phyloP scores from a whole-genome alignment of 1,140 invertebrate genomes.

The Mycetomoellerius zeteki region DNA sequence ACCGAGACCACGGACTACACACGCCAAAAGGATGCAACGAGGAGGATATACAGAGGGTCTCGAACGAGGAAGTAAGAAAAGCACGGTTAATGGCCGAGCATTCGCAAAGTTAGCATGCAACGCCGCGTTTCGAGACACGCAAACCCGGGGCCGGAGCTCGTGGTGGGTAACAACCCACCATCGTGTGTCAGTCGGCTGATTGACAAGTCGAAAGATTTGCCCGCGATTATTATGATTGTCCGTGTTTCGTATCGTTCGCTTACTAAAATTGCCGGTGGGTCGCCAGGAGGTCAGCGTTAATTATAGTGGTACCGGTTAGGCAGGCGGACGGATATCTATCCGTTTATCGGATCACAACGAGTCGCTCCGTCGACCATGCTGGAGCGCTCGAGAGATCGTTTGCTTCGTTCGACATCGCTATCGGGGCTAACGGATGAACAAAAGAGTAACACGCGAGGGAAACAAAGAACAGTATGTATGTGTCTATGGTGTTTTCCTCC shows the following conservation, averaged over 20 bases:
- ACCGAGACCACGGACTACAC: conserved; percentile 22
- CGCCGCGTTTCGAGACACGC: conserved; percentile 77
- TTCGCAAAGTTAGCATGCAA: conserved; percentile 82
- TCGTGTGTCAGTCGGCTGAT: conserved; percentile 85
- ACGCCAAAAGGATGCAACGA: conserved; percentile 63
- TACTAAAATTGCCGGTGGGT: conserved; percentile 84
- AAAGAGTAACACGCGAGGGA: conserved; percentile 70
- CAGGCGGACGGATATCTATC: conserved; percentile 83
- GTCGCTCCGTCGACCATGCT: conserved; percentile 53
- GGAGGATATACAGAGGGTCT: conserved; percentile 48
- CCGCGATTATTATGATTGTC: conserved; percentile 86
- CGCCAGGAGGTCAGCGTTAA: conserved; percentile 84
- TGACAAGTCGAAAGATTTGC: conserved; percentile 87
- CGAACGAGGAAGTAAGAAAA: conserved; percentile 79
- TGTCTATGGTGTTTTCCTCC: conserved; percentile 15
- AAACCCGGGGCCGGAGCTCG: conserved; percentile 65
- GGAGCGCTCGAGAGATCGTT: conserved; percentile 57
- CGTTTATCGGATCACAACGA: conserved; percentile 85
- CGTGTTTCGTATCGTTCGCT: conserved; percentile 79
- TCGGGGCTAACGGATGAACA: conserved; percentile 76
- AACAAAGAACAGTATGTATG: conserved; percentile 66
- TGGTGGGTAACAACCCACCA: conserved; percentile 75
- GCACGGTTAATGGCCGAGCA: conserved; percentile 83
- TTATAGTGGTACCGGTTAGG: conserved; percentile 82
- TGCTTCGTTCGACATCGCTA: conserved; percentile 58